Evolutionary conservation across 2,888 invertebrate species (phyloP).

Genomic region (Erannis defoliaria): DNA sequence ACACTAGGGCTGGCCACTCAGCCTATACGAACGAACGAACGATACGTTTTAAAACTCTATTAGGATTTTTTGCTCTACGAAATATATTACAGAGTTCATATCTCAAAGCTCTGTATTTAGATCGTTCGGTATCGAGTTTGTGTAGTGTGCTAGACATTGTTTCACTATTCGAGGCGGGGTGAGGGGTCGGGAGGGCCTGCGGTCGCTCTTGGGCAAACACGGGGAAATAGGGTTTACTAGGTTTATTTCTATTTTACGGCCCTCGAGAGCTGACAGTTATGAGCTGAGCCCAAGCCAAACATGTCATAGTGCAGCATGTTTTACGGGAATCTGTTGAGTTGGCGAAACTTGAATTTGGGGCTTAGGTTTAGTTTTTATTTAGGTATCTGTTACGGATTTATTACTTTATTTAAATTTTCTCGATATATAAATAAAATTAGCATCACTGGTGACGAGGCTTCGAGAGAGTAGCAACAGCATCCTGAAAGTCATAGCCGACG

Average conservation of each 20-base stretch:
- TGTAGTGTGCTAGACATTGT: not conserved
- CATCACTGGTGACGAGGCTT: too few relatives aligned
- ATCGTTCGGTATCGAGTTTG: not conserved
- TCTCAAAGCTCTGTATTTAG: too few relatives aligned
- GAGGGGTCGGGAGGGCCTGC: constrained; percentile 1
- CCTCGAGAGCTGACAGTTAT: constrained; percentile 24
- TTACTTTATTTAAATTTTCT: too few relatives aligned
- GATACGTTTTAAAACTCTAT: not conserved
- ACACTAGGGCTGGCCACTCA: too few relatives aligned
- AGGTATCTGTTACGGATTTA: not conserved
- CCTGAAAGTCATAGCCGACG: too few relatives aligned
- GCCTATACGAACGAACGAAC: too few relatives aligned
- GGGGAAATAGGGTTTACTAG: constrained; percentile 16
- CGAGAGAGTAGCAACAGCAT: too few relatives aligned
- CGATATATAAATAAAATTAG: too few relatives aligned
- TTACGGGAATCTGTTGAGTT: constrained; percentile 1
- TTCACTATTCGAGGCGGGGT: not conserved
- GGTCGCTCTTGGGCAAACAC: constrained; percentile 23
- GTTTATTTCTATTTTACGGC: constrained; percentile 25
- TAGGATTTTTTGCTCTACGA: not conserved
- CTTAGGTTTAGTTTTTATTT: constrained; percentile 7
- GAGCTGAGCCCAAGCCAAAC: constrained; percentile 13
- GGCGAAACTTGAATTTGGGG: not conserved
- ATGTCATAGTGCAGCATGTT: constrained; percentile 9
- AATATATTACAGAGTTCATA: not conserved